Percentiles rank a stretch among this genome's conserved stretches.
Evolutionary conservation across 2,113 vertebrate species (phyloP).

Genomic region (Hipposideros armiger): DNA sequence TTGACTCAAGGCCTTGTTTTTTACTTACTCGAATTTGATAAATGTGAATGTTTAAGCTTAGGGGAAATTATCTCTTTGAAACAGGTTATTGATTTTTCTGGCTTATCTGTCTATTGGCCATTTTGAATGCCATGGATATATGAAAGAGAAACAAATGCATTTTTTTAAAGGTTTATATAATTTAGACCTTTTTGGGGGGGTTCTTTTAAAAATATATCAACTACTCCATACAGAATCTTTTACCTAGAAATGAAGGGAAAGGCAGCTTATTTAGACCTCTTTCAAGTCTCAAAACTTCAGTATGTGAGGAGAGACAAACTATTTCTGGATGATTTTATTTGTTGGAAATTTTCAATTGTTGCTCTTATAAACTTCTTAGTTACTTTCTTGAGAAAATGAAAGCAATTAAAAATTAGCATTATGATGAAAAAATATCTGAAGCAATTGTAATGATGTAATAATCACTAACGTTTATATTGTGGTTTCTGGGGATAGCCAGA

Average conservation of each 20-base stretch:
- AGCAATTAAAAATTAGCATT: not conserved
- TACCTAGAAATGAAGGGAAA: conserved; percentile 30
- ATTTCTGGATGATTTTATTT: not conserved
- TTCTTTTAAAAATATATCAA: not conserved
- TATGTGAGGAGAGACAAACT: not conserved
- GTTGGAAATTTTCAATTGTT: conserved; percentile 1
- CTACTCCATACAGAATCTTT: not conserved
- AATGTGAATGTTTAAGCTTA: not conserved
- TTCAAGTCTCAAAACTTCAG: not conserved
- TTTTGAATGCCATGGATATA: not conserved
- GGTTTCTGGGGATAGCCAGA: not conserved
- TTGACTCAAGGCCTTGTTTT: conserved; percentile 11
- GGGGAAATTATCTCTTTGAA: not conserved
- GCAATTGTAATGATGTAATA: not conserved
- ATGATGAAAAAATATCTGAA: not conserved
- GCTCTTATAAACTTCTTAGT: not conserved
- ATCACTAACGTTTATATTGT: not conserved
- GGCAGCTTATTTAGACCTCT: not conserved
- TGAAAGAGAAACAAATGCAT: conserved; percentile 4
- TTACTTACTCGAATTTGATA: not conserved
- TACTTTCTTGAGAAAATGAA: not conserved
- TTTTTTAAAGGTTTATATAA: not conserved
- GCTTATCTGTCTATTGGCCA: not conserved
- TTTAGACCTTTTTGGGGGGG: not conserved
- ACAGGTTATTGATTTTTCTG: not conserved